Conservation (phyloP, 2,888 invertebrate species). For the Ypsolopha scabrella region DNA sequence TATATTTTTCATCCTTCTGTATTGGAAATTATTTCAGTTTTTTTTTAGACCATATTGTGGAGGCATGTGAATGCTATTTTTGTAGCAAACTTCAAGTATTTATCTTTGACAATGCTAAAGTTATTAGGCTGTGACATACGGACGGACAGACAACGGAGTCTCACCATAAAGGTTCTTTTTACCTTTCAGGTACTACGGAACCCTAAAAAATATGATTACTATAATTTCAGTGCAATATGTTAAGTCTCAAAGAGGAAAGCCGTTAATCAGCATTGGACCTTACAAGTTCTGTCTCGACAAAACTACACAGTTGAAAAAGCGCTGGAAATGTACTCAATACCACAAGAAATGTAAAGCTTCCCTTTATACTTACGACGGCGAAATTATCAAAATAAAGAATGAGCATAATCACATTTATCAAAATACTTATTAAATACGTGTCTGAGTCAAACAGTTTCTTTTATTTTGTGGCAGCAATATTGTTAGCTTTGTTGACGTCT, state of each 20-base stretch:
- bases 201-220: neutral
- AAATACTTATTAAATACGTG: neutral
- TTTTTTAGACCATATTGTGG: too few species aligned
- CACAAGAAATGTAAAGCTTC: constrained; percentile 4
- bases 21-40: too few species aligned
- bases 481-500: too few species aligned
- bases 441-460: neutral
- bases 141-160: too few species aligned
- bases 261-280: neutral
- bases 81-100: too few species aligned
- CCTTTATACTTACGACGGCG: constrained; percentile 1
- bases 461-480: neutral
- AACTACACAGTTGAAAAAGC: neutral
- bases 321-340: constrained; percentile 8
- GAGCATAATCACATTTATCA: constrained; percentile 5
- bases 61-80: too few species aligned
- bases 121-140: too few species aligned
- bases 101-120: too few species aligned
- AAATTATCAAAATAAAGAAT: constrained; percentile 4
- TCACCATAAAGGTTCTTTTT: too few species aligned
- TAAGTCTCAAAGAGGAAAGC: constrained; percentile 1
- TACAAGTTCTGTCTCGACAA: neutral
- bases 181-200: too few species aligned
- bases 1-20: too few species aligned
- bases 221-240: neutral